Evolutionary conservation across 2,797 vertebrate species (phyloP), one percentile per base, ranked within the genome.

Genomic region (Acropternis orthonyx): DNA sequence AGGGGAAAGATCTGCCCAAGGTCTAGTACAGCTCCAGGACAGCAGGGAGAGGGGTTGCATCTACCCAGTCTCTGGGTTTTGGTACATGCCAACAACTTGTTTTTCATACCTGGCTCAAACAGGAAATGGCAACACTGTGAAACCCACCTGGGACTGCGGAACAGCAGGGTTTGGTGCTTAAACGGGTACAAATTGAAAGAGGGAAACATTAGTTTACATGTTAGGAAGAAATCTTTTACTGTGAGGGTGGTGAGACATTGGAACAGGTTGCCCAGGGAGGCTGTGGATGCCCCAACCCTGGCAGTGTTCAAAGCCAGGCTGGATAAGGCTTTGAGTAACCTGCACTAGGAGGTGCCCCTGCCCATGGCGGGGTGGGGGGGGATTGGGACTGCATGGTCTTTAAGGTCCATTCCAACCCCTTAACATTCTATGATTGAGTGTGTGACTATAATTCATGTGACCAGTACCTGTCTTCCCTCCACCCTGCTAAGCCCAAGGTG

Each of bases 81-180:
- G 9, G 37, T 14, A 1, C 4, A 37, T 52, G 87, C 20, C 56
- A 55, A 6, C 20, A 23, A 15, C 2, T n/a, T 48, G 44, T 49
- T 39, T 69, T 56, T 52, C 76, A 20, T 21, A 23, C 10, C 9
- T 59, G 91, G n/a, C 44, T 85, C 43, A 62, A n/a, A 51, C 14
- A n/a, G n/a, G 52, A 74, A 48, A 10, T 0, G 1, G 24, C 14
- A 72, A 10, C 2, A 0, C 16, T 34, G 41, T 7, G 14, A 67
- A 88, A 67, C 22, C 21, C 44, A 8, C 32, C 32, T 23, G 44
- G 65, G 68, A 14, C 48, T 36, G 39, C n/a, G 54, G 52, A 62
- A 41, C 32, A 14, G 16, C 15, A 2, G 22, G 24, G 10, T 34
- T 23, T 41, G 21, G 14, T 49, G 74, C 49, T 62, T 56, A 18